Conservation (phyloP, 2,888 invertebrate species). For the Caenorhabditis macrosperma region DNA sequence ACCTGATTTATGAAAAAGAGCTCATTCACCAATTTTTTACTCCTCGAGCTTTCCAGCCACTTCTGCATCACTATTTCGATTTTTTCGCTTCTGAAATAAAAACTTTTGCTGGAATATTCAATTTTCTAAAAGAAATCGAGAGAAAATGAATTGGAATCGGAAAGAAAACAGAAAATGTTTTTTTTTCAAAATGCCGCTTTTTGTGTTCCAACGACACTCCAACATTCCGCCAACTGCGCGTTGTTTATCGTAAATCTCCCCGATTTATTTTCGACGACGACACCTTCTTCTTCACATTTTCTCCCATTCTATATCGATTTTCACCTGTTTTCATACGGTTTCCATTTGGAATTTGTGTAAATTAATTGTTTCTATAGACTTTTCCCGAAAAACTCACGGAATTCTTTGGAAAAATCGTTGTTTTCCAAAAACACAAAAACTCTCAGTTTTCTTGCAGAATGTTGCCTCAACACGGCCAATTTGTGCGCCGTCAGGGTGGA, state of each 20-base stretch:
- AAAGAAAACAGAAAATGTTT: too few species aligned
- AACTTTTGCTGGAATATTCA: too few species aligned
- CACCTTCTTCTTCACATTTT: not conserved
- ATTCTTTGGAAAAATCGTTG: not conserved
- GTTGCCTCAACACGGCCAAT: slow-evolving; percentile 1
- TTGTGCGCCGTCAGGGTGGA: not conserved
- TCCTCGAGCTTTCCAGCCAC: too few species aligned
- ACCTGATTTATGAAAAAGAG: too few species aligned
- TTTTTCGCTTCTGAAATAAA: too few species aligned
- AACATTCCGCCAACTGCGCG: not conserved
- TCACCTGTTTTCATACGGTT: not conserved
- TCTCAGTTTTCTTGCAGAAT: slow-evolving; percentile 1
- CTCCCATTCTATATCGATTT: not conserved
- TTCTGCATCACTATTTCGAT: too few species aligned
- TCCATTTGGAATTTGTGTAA: not conserved
- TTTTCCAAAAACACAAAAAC: not conserved
- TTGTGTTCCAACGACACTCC: not conserved
- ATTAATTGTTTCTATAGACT: not conserved
- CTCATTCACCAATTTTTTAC: too few species aligned
- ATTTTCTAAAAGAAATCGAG: too few species aligned
- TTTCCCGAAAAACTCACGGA: not conserved
- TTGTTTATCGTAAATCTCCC: too few species aligned
- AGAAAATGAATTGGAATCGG: too few species aligned
- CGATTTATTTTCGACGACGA: too few species aligned
- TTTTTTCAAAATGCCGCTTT: too few species aligned